phyloP scores from a whole-genome alignment of 2,888 invertebrate species.

The Eilema sororculum region DNA sequence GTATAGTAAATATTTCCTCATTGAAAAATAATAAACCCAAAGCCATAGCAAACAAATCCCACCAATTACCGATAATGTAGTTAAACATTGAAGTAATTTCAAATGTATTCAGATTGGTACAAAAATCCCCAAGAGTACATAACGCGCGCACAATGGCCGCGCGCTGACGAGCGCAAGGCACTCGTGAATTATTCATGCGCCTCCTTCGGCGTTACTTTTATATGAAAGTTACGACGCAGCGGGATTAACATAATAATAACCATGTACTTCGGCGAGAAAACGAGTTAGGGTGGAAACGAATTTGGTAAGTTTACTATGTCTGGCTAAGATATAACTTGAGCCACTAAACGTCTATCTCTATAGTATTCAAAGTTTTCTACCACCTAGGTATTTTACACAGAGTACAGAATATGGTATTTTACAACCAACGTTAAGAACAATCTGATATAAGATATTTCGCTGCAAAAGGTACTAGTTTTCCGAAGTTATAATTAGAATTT shows the following conservation, averaged over 20 bases:
- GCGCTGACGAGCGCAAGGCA: conserved; percentile 19
- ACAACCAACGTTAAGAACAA: too few relatives aligned
- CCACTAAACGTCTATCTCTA: too few relatives aligned
- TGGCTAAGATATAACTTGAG: too few relatives aligned
- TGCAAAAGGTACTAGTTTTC: too few relatives aligned
- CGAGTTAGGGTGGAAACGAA: background rate
- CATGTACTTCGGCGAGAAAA: background rate
- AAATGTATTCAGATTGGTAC: conserved; percentile 21
- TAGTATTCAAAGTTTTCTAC: too few relatives aligned
- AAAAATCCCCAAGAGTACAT: conserved; percentile 25
- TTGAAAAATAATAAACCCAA: background rate
- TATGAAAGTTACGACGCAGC: background rate
- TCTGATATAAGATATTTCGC: too few relatives aligned
- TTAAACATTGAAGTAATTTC: conserved; percentile 20
- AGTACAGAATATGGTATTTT: too few relatives aligned
- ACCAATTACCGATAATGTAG: conserved; percentile 12
- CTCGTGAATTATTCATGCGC: conserved; percentile 38
- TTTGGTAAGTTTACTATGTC: background rate
- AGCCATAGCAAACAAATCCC: background rate
- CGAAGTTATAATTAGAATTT: too few relatives aligned
- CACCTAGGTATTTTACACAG: too few relatives aligned
- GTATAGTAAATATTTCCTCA: background rate
- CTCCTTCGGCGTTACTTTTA: conserved; percentile 14
- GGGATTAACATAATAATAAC: conserved; percentile 22
- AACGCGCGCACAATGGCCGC: conserved; percentile 10